Base-by-base conservation (phyloP, 2,888 invertebrate genomes). In the Steromphala cineraria region DNA sequence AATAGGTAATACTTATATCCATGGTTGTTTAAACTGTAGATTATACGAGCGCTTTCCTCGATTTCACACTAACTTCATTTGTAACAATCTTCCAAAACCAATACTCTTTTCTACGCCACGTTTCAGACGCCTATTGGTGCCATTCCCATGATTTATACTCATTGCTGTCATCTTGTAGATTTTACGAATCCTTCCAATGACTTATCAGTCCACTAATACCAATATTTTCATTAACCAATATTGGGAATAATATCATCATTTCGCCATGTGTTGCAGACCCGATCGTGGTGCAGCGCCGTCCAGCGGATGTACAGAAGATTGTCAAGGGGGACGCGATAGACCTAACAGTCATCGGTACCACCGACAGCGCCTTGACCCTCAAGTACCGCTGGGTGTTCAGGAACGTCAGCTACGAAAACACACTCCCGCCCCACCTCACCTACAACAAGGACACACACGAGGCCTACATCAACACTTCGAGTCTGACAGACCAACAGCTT, bases 221-320 rank as follows among this genome's bases (percentile, higher is more conserved):
- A n/a, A n/a, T n/a, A n/a, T n/a, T n/a, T n/a, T n/a, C n/a, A n/a
- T n/a, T n/a, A n/a, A n/a, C n/a, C n/a, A n/a, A n/a, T n/a, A n/a
- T n/a, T n/a, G n/a, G n/a, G n/a, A n/a, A n/a, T n/a, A n/a, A n/a
- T n/a, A n/a, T n/a, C n/a, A n/a, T n/a, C n/a, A n/a, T n/a, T n/a
- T n/a, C n/a, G n/a, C n/a, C n/a, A n/a, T n/a, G n/a, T n/a, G n/a
- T 75, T 75, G 15, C 75, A 75, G 75, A 75, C 15, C 75, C 75
- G 1, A 75, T 75, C 24, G 17, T 13, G 8, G 53, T 75, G 21
- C 7, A 1, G 17, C 31, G 17, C 15, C 75, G 40, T 1, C 75
- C 75, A 40, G n/a, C 5, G 21, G 36, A 19, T 7, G 19, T 15
- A 21, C 75, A 75, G 17, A 19, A 7, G n/a, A 46, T 52, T 7